Conservation (phyloP, 2,797 vertebrate species). For the Ptychadena robeensis region DNA sequence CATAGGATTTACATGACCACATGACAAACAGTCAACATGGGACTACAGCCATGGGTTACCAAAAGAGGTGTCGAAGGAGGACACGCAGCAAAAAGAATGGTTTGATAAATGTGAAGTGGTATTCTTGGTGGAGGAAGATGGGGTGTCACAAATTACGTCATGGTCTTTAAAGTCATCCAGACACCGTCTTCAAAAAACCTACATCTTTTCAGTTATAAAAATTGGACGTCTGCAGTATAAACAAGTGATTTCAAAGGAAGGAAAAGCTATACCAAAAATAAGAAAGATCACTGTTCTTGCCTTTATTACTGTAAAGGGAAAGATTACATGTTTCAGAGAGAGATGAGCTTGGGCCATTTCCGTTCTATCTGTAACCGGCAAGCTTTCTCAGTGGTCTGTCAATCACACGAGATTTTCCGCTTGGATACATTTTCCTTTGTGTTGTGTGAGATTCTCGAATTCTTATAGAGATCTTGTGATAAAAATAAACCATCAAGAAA, state of each 20-base stretch:
- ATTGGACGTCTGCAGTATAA: constrained; percentile 14
- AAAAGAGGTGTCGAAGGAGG: too few species aligned
- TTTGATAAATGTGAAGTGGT: too few species aligned
- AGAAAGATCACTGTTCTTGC: constrained; percentile 7
- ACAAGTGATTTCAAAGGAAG: neutral
- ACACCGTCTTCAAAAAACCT: neutral
- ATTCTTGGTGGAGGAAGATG: too few species aligned
- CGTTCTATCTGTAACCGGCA: neutral
- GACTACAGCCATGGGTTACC: too few species aligned
- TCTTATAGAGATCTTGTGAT: neutral
- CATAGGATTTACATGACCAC: too few species aligned
- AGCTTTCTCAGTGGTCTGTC: constrained; percentile 4
- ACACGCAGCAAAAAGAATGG: too few species aligned
- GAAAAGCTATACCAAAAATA: constrained; percentile 19
- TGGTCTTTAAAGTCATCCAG: neutral
- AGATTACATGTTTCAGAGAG: constrained; percentile 18
- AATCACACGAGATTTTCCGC: constrained; percentile 18
- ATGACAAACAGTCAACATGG: too few species aligned
- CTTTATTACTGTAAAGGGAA: constrained; percentile 34
- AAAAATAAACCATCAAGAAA: constrained; percentile 6
- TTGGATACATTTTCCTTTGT: constrained; percentile 19
- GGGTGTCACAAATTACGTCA: neutral
- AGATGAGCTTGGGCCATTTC: constrained; percentile 10
- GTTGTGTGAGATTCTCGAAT: constrained; percentile 4
- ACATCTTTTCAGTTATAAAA: neutral